phyloP scores from a whole-genome alignment of 2,888 invertebrate species.

The Achlya flavicornis region DNA sequence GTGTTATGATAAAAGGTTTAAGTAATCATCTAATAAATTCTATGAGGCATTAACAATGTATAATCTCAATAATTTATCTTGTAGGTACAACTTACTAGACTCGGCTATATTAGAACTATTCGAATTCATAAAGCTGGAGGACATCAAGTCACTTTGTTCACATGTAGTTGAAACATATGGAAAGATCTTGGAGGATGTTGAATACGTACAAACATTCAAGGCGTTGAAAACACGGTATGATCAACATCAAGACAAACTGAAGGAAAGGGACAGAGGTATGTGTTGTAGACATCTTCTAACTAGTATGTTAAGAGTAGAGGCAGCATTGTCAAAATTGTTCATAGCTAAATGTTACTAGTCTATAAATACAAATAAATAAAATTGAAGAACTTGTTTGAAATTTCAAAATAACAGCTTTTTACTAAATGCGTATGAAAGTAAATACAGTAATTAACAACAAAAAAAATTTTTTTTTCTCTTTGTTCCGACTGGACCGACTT shows the following conservation, averaged over 20 bases:
- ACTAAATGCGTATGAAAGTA: no score
- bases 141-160: slow-evolving; percentile 94
- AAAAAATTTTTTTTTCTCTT: no score
- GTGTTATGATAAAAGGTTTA: neutral
- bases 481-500: no score
- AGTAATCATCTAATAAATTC: neutral
- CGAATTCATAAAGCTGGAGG: slow-evolving; percentile 98
- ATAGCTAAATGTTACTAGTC: no score
- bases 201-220: slow-evolving; percentile 99
- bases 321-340: no score
- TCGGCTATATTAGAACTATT: slow-evolving; percentile 99
- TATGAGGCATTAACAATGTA: neutral
- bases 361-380: no score
- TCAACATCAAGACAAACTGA: slow-evolving; percentile 95
- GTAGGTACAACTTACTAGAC: slow-evolving; percentile 97
- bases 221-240: slow-evolving; percentile 94
- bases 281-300: slow-evolving; percentile 8
- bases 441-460: no score
- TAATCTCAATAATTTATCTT: slow-evolving; percentile 34
- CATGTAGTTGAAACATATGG: slow-evolving; percentile 98
- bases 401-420: no score
- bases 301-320: neutral
- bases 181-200: slow-evolving; percentile 95
- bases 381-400: no score
- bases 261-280: slow-evolving; percentile 91